Base-by-base conservation (phyloP, 2,113 vertebrate species). In the Dipodomys merriami region DNA sequence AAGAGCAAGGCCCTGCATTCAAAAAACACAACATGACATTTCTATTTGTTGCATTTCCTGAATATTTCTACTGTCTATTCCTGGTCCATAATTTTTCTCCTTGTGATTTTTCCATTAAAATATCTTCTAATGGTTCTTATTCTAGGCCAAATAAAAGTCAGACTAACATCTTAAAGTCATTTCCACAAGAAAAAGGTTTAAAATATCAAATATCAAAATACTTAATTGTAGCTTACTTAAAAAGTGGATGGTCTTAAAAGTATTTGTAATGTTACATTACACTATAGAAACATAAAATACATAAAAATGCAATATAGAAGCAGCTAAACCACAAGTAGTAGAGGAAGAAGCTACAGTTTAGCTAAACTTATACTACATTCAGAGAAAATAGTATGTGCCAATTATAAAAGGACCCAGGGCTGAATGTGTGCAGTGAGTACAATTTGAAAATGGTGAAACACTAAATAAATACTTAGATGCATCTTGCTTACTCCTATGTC, bases 381-480 rank as follows among this genome's bases (percentile, higher is more conserved):
- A 71, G 74, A 62, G 49, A 74, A 92, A 91, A 79, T 30, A 44
- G 1, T 7, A 53, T 62, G n/a, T 85, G 74, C n/a, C 90, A 90
- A 95, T 96, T 94, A 93, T 90, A 91, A 95, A 95, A 53, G 35
- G 29, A 91, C 77, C 57, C 33, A 33, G 91, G 83, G 78, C 78
- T 82, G 46, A 91, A 85, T 95, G 89, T 95, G 27, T 83, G 33
- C 53, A 84, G 11, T 5, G 35, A 86, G 23, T 44, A 65, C 49
- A 92, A 84, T 67, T 53, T 93, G 69, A 93, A 97, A 95, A 81
- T 87, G 76, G 68, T 80, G 25, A 92, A 74, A 94, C 12, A 78
- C 77, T 91, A 91, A 90, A 92, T 80, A 94, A 94, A 82, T 88
- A 68, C 35, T 49, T 73, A 82, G 53, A 76, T 72, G 30, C 46